Percentiles rank a stretch among this genome's conserved stretches.
These are phyloP conservation scores for Hippocampus abdominalis DNA, from an alignment of 2,113 vertebrate genomes.

Conservation along the genomic window DNA sequence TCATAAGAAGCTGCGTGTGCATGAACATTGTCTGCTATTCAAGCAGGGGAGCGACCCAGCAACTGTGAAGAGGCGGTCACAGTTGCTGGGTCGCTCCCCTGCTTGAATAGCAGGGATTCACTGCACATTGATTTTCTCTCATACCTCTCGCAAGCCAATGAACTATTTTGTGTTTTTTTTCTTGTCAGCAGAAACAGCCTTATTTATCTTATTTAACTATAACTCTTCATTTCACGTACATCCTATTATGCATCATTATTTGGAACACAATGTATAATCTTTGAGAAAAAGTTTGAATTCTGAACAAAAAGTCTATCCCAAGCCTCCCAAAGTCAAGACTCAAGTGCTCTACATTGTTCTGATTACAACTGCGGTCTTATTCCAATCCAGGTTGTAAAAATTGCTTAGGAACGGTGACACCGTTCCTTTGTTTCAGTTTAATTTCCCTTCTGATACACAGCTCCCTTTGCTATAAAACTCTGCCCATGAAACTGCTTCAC, in stretches of 20 bases:
- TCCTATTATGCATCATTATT: not conserved
- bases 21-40: too few relatives aligned
- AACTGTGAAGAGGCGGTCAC: too few relatives aligned
- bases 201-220: not conserved
- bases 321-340: too few relatives aligned
- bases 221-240: not conserved
- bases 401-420: slow-evolving; percentile 12
- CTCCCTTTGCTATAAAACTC: not conserved
- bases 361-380: slow-evolving; percentile 1
- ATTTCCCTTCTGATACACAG: slow-evolving; percentile 3
- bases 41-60: too few relatives aligned
- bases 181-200: not conserved
- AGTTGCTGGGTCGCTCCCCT: too few relatives aligned
- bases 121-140: too few relatives aligned
- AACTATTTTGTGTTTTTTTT: not conserved
- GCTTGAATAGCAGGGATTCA: too few relatives aligned
- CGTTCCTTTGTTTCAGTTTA: not conserved
- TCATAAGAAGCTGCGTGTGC: too few relatives aligned
- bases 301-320: not conserved
- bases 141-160: not conserved
- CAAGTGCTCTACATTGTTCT: not conserved
- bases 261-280: not conserved
- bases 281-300: not conserved
- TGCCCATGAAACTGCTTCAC: slow-evolving; percentile 3
- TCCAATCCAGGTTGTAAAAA: slow-evolving; percentile 12